These are phyloP conservation scores for Hypercompe scribonia DNA, from an alignment of 2,888 invertebrate genomes.

Conservation along the genomic window DNA sequence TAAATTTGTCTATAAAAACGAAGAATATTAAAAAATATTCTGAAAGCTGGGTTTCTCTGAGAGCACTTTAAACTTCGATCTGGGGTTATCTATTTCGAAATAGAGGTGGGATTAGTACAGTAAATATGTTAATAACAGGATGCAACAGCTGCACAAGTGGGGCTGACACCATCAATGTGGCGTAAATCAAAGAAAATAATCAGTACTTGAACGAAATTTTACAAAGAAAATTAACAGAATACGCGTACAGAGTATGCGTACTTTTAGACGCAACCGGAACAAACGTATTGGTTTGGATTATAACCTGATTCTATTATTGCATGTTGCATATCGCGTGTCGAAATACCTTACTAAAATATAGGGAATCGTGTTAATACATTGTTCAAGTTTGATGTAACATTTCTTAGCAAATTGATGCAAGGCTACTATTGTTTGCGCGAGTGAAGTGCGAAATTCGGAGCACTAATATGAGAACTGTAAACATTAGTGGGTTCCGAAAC, in stretches of 20 bases:
- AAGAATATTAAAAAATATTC: background rate
- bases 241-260: too few species aligned
- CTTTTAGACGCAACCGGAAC: conserved; percentile 17
- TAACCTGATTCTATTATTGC: conserved; percentile 31
- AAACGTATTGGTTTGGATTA: conserved; percentile 30
- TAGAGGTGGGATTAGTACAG: background rate
- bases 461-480: conserved; percentile 65
- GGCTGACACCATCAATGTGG: background rate
- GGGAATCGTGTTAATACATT: conserved; percentile 60
- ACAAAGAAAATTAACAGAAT: conserved; percentile 7
- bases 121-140: background rate
- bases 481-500: conserved; percentile 52
- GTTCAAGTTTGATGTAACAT: conserved; percentile 58
- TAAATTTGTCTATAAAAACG: background rate
- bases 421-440: conserved; percentile 67
- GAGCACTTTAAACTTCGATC: background rate
- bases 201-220: background rate
- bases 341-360: conserved; percentile 51
- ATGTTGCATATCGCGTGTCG: conserved; percentile 49
- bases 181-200: background rate
- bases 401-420: conserved; percentile 65
- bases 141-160: background rate
- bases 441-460: conserved; percentile 62
- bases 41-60: background rate
- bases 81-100: background rate